Evolutionary conservation across 2,113 vertebrate species (phyloP).

Genomic region (Crotalus helleri): DNA sequence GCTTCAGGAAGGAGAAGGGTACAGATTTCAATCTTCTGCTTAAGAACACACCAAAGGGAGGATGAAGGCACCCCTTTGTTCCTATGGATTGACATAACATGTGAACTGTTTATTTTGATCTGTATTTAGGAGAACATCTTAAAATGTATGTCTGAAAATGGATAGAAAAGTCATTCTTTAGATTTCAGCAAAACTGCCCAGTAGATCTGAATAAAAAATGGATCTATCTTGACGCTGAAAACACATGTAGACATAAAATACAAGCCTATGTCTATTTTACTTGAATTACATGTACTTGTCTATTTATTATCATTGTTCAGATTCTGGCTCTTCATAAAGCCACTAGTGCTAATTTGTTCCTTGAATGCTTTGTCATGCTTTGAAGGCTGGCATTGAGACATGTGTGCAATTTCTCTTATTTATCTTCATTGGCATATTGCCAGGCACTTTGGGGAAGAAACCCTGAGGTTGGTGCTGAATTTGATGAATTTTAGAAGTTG

Average conservation of each 20-base stretch:
- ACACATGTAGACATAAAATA: not conserved
- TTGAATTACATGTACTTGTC: not conserved
- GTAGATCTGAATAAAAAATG: not conserved
- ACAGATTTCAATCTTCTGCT: not conserved
- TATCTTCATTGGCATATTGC: not conserved
- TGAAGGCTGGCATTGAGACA: not conserved
- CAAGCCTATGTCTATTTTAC: not conserved
- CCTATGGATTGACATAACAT: not conserved
- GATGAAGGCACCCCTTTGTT: not conserved
- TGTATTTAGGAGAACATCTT: not conserved
- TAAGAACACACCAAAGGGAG: not conserved
- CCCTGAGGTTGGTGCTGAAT: not conserved
- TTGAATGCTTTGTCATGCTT: not conserved
- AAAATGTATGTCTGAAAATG: not conserved
- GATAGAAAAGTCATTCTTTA: not conserved
- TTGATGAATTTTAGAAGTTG: no score
- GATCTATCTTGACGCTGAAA: not conserved
- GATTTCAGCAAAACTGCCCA: not conserved
- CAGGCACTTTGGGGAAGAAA: not conserved
- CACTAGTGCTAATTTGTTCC: not conserved
- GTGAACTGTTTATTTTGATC: not conserved
- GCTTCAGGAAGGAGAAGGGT: not conserved
- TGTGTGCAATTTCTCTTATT: not conserved
- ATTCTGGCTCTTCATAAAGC: not conserved
- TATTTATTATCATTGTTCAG: not conserved